These are phyloP conservation scores for Dicerorhinus sumatrensis DNA, from an alignment of 2,113 vertebrate genomes.

Conservation along the genomic window DNA sequence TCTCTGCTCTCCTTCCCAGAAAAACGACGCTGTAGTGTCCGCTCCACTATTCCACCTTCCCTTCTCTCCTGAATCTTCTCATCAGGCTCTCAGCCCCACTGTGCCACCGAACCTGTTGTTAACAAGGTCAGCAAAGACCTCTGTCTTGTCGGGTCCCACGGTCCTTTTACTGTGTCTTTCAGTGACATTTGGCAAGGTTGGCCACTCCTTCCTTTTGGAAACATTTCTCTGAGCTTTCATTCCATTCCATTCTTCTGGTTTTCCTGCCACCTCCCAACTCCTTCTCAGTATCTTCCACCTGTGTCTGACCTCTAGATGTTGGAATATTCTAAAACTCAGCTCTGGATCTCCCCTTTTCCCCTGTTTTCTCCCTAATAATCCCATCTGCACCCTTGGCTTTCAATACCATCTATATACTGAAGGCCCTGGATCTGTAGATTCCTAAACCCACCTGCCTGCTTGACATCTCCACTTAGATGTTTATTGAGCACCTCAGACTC, in stretches of 20 bases:
- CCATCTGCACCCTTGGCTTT: not conserved
- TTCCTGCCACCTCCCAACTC: not conserved
- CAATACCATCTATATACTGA: not conserved
- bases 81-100: not conserved
- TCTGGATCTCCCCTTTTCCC: not conserved
- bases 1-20: not conserved
- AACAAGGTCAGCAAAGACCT: not conserved
- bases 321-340: not conserved
- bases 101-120: not conserved
- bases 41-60: not conserved
- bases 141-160: not conserved
- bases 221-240: not conserved
- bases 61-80: not conserved
- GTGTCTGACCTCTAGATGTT: not conserved
- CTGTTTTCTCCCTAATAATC: not conserved
- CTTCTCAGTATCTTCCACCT: not conserved
- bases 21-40: rapidly evolving
- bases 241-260: not conserved
- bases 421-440: not conserved
- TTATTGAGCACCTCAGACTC: no score
- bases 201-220: not conserved
- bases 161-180: not conserved
- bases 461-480: not conserved
- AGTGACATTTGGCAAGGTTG: not conserved
- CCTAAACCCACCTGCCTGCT: not conserved